These are phyloP conservation scores for Siphlonurus alternatus DNA, from an alignment of 2,888 invertebrate species.

Conservation along the genomic window DNA sequence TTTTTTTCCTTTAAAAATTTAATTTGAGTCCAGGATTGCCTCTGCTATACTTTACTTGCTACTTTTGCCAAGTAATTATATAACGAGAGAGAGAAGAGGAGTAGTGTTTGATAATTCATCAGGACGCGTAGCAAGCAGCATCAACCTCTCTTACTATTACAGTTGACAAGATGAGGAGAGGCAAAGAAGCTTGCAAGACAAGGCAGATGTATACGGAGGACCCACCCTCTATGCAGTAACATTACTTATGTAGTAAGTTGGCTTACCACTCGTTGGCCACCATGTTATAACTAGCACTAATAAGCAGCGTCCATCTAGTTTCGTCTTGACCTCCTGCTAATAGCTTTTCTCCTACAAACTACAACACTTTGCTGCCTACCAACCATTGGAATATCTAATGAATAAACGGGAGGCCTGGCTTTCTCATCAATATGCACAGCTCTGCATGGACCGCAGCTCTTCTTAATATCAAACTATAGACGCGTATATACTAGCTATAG, in stretches of 20 bases:
- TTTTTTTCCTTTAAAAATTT: no score
- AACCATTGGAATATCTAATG: no score
- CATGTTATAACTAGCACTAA: background rate
- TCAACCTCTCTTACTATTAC: no score
- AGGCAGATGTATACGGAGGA: no score
- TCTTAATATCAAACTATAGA: no score
- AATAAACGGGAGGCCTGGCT: no score
- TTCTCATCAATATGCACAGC: background rate
- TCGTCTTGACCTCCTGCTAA: background rate
- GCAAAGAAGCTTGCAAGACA: no score
- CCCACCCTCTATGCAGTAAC: background rate
- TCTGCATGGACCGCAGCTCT: background rate
- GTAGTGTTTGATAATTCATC: background rate
- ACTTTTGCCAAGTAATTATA: no score
- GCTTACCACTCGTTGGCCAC: background rate
- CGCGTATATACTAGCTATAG: no score
- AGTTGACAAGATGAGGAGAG: background rate
- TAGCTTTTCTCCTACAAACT: background rate
- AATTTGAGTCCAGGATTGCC: no score
- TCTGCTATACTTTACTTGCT: no score
- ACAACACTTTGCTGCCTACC: background rate
- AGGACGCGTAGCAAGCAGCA: background rate
- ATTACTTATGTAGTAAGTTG: background rate
- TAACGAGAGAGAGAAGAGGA: no score
- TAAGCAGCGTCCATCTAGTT: background rate